Percentiles rank a stretch among this genome's conserved stretches.
phyloP scores from a whole-genome alignment of 2,888 invertebrate genomes.

The Eilema depressum region DNA sequence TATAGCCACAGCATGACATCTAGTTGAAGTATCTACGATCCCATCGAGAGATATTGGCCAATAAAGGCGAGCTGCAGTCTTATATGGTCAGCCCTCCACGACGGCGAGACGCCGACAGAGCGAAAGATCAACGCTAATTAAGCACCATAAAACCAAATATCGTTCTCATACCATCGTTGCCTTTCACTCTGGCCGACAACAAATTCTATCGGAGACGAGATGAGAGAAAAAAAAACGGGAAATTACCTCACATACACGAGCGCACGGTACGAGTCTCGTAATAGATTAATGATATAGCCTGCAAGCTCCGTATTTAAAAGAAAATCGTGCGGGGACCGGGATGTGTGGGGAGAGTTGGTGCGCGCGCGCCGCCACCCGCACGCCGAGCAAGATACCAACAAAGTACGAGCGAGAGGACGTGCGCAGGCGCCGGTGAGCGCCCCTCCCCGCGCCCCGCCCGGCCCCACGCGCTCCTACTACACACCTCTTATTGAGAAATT shows the following conservation, averaged over 20 bases:
- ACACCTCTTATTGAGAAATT: constrained; percentile 85
- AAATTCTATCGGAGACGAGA: constrained; percentile 68
- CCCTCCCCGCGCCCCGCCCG: constrained; percentile 56
- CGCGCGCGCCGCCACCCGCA: constrained; percentile 63
- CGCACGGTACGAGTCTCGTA: constrained; percentile 74
- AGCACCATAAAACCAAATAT: constrained; percentile 83
- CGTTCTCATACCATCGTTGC: constrained; percentile 74
- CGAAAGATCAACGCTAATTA: constrained; percentile 82
- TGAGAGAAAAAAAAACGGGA: constrained; percentile 64
- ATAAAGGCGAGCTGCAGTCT: constrained; percentile 69
- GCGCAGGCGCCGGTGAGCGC: constrained; percentile 55
- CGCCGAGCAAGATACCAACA: constrained; percentile 60
- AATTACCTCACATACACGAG: constrained; percentile 73
- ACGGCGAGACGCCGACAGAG: constrained; percentile 70
- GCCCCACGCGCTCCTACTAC: constrained; percentile 74
- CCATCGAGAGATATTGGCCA: constrained; percentile 69
- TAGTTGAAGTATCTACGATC: constrained; percentile 73
- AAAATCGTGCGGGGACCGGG: constrained; percentile 61
- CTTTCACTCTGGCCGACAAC: constrained; percentile 76
- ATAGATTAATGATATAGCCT: constrained; percentile 86
- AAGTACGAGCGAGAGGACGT: constrained; percentile 62
- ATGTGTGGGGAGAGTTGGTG: constrained; percentile 60
- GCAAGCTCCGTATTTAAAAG: constrained; percentile 77
- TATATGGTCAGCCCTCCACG: constrained; percentile 66
- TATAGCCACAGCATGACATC: constrained; percentile 68